Conservation (phyloP, 2,113 vertebrate species). For the Guaruba guarouba region DNA sequence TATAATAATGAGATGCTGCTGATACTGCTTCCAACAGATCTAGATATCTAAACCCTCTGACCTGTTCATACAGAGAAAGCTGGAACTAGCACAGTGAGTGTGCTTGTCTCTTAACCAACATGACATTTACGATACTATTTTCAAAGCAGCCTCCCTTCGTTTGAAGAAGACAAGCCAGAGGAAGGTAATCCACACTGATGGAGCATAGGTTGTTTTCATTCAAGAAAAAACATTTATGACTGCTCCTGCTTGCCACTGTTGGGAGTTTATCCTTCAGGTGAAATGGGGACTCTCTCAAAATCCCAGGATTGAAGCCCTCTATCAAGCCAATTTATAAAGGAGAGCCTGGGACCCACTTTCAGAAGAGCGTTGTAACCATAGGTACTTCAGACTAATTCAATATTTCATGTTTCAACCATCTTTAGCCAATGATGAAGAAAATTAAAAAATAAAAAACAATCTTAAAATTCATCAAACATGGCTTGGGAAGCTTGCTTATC, state of each 20-base stretch:
- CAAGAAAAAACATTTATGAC: background rate
- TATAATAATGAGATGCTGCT: slow-evolving; percentile 61
- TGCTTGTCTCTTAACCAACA: background rate
- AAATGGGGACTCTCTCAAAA: background rate
- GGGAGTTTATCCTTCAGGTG: background rate
- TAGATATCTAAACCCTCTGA: background rate
- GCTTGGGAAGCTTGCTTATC: background rate
- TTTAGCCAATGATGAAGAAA: background rate
- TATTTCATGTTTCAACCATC: background rate
- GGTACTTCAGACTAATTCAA: background rate
- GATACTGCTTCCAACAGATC: background rate
- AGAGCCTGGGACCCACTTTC: background rate
- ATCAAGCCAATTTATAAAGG: background rate
- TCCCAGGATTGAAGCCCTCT: background rate
- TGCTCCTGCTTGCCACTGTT: background rate
- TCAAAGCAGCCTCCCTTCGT: background rate
- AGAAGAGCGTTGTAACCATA: background rate
- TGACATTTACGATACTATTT: background rate
- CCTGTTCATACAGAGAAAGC: background rate
- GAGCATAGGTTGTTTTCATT: background rate
- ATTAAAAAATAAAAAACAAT: background rate
- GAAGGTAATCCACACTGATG: background rate
- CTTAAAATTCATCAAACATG: background rate
- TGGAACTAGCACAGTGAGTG: background rate
- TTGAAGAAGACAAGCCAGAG: background rate